A percentile compares a stretch with the other conserved stretches of the same genome.
phyloP scores from a whole-genome alignment of 2,888 invertebrate genomes.

The Eupithecia abbreviata region DNA sequence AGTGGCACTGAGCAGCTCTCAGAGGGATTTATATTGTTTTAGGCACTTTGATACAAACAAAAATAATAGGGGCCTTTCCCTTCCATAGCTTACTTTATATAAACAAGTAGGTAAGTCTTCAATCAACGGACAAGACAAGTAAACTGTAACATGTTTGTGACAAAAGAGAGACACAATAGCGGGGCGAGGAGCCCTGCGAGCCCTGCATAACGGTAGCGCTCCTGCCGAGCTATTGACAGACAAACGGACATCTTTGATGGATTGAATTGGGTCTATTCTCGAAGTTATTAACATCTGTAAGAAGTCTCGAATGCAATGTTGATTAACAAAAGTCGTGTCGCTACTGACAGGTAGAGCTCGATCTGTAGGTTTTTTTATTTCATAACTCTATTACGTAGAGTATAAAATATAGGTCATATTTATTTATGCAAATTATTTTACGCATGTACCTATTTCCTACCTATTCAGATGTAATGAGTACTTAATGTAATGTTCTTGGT shows the following conservation, averaged over 20 bases:
- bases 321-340: slow-evolving; percentile 12
- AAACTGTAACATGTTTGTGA: slow-evolving; percentile 7
- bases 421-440: neutral
- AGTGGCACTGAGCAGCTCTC: slow-evolving; percentile 15
- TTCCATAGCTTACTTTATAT: neutral
- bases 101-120: slow-evolving; percentile 7
- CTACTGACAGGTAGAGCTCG: neutral
- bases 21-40: slow-evolving; percentile 14
- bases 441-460: neutral
- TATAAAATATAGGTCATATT: neutral
- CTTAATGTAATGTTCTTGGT: too few relatives aligned
- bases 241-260: slow-evolving; percentile 52
- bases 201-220: slow-evolving; percentile 45
- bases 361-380: neutral
- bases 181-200: slow-evolving; percentile 26
- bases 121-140: slow-evolving; percentile 22
- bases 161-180: slow-evolving; percentile 26
- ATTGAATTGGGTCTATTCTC: slow-evolving; percentile 51
- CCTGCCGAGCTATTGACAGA: slow-evolving; percentile 44
- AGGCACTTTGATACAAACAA: neutral
- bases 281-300: slow-evolving; percentile 24
- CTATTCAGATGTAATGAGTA: neutral
- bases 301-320: slow-evolving; percentile 7
- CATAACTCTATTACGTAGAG: neutral
- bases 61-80: neutral